A percentile compares a stretch with the other conserved stretches of the same genome.
Evolutionary conservation across 2,113 vertebrate genomes (phyloP).

Genomic region (Sinocyclocheilus rhinocerous): DNA sequence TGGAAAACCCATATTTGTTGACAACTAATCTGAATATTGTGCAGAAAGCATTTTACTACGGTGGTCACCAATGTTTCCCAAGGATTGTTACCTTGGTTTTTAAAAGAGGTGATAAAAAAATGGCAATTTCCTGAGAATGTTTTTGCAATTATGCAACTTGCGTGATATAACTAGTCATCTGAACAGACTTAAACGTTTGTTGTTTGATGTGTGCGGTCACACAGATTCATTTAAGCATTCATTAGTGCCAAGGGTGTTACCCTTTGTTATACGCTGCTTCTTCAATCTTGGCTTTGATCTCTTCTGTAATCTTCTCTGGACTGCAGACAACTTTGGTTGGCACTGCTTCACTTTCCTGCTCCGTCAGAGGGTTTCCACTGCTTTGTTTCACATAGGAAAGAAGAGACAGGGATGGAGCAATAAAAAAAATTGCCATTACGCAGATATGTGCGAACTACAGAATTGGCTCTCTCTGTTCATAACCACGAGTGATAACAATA

Average conservation of each 20-base stretch:
- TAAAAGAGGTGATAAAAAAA: not conserved
- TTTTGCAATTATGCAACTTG: conserved; percentile 9
- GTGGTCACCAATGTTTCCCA: not conserved
- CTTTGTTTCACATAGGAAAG: conserved; percentile 74
- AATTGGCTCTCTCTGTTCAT: conserved; percentile 46
- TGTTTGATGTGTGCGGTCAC: not conserved
- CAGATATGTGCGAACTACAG: conserved; percentile 20
- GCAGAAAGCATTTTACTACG: not conserved
- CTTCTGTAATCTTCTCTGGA: conserved; percentile 82
- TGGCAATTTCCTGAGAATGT: not conserved
- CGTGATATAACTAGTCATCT: too few relatives aligned
- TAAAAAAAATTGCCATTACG: conserved; percentile 40
- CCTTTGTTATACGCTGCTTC: conserved; percentile 93
- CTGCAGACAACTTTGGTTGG: conserved; percentile 72
- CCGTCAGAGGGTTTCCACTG: conserved; percentile 85
- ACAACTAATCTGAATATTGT: not conserved
- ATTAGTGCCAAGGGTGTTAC: conserved; percentile 69
- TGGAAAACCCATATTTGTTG: not conserved
- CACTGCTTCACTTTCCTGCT: conserved; percentile 78
- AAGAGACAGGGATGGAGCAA: conserved; percentile 58
- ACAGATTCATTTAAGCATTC: not conserved
- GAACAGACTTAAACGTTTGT: not conserved
- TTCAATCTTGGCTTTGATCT: conserved; percentile 88
- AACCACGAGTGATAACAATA: conserved; percentile 13
- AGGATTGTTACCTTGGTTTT: not conserved